Percentiles rank a stretch among this genome's conserved stretches.
Conservation (phyloP, 2,113 vertebrate genomes). For the Benitochromis conjunctus region DNA sequence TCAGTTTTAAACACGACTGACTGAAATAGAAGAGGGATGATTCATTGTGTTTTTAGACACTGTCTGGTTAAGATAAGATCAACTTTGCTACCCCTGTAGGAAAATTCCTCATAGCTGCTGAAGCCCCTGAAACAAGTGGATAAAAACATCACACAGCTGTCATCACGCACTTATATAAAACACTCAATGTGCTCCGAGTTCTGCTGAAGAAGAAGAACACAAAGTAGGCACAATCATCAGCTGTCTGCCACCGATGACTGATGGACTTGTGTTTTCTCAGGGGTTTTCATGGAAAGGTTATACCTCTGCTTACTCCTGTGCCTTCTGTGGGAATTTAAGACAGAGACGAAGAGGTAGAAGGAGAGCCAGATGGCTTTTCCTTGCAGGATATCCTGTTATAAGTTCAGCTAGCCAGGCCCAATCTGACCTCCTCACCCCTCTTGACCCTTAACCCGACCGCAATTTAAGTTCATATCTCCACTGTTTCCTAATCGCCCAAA, state of each 20-base stretch:
- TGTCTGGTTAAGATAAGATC: conserved; percentile 22
- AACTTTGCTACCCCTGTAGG: background rate
- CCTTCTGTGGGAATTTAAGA: conserved; percentile 46
- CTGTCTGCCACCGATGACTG: conserved; percentile 31
- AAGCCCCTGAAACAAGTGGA: background rate
- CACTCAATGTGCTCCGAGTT: background rate
- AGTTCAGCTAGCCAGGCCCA: conserved; percentile 53
- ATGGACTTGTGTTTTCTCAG: conserved; percentile 55
- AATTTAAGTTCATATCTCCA: conserved; percentile 41
- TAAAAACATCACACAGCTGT: background rate
- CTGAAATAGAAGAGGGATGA: background rate
- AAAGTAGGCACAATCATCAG: background rate
- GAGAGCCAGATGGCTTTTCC: conserved; percentile 66
- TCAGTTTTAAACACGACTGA: background rate
- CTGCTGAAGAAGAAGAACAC: background rate
- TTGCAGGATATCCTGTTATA: conserved; percentile 72
- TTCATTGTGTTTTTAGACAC: background rate
- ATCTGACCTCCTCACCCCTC: conserved; percentile 58
- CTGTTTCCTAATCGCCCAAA: conserved; percentile 35
- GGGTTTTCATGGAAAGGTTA: conserved; percentile 58
- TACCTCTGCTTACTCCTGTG: conserved; percentile 32
- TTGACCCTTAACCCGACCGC: conserved; percentile 55
- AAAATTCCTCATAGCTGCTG: conserved; percentile 6
- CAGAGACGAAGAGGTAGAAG: background rate
- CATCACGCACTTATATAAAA: background rate